These are phyloP conservation scores for Olivierus martensii DNA, from an alignment of 1,140 invertebrate genomes.

Conservation along the genomic window DNA sequence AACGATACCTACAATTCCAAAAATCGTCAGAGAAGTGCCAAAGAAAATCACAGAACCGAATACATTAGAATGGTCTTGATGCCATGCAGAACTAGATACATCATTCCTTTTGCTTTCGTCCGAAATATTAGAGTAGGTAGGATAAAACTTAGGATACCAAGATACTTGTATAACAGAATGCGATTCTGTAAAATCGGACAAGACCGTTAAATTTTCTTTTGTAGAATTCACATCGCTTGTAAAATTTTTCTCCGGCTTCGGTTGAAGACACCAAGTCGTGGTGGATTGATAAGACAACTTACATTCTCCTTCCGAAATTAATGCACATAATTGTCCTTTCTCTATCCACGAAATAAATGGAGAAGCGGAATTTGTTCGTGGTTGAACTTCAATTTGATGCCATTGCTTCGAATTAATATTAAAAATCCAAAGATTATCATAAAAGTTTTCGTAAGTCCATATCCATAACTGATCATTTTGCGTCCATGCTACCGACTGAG, in stretches of 20 bases:
- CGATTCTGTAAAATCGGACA: not conserved
- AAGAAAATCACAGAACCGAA: slow-evolving; percentile 16
- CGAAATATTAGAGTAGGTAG: not conserved
- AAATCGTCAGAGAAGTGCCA: slow-evolving; percentile 13
- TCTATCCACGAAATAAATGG: too few relatives aligned
- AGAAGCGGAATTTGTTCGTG: too few relatives aligned
- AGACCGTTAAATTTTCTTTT: not conserved
- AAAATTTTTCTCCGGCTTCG: not conserved
- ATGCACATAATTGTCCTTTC: too few relatives aligned
- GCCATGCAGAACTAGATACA: not conserved
- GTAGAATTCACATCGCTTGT: not conserved
- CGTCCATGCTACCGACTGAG: too few relatives aligned
- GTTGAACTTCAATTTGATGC: too few relatives aligned
- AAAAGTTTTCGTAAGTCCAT: too few relatives aligned
- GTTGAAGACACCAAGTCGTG: not conserved
- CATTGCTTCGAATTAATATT: too few relatives aligned
- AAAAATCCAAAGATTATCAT: too few relatives aligned
- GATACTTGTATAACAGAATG: not conserved
- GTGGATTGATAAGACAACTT: not conserved
- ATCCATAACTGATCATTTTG: too few relatives aligned
- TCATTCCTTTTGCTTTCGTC: not conserved
- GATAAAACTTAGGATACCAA: not conserved
- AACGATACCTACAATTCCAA: slow-evolving; percentile 9
- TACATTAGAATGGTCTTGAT: slow-evolving; percentile 6
- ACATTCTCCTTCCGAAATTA: too few relatives aligned